A percentile compares a stretch with the other conserved stretches of the same genome.
Conservation (phyloP, 2,113 vertebrate species). For the Pygoscelis adeliae region DNA sequence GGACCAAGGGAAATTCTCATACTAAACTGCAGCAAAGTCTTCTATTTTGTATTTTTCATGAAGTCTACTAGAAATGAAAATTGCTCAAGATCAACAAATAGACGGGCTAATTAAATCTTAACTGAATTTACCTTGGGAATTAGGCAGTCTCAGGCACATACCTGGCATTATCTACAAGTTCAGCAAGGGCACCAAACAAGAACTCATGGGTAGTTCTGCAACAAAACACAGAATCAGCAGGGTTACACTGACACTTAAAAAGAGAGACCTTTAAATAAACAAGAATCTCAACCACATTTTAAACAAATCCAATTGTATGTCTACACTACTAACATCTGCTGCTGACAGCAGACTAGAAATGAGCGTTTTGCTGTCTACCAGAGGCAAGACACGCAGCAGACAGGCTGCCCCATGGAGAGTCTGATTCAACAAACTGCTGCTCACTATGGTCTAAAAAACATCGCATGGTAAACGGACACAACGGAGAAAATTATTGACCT, state of each 20-base stretch:
- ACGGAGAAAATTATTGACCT: neutral
- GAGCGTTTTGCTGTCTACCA: neutral
- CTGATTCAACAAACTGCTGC: neutral
- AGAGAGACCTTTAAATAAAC: neutral
- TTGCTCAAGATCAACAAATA: neutral
- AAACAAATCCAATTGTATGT: neutral
- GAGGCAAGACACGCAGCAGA: neutral
- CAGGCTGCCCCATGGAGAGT: neutral
- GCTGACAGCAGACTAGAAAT: neutral
- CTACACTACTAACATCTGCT: accelerated
- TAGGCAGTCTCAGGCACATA: constrained; percentile 66
- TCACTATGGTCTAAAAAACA: neutral
- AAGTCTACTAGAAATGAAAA: neutral
- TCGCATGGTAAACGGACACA: accelerated
- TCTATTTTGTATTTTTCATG: neutral
- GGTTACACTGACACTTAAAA: neutral
- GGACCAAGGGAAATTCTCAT: neutral
- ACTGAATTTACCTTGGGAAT: neutral
- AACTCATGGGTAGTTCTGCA: constrained; percentile 97
- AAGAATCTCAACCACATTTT: neutral
- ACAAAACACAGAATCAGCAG: constrained; percentile 56
- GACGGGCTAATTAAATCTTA: neutral
- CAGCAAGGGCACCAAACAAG: constrained; percentile 96
- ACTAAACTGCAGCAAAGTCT: neutral
- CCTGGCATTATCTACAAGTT: constrained; percentile 98